Evolutionary conservation across 2,888 invertebrate species (phyloP).

Genomic region (Drosophila anomelani): DNA sequence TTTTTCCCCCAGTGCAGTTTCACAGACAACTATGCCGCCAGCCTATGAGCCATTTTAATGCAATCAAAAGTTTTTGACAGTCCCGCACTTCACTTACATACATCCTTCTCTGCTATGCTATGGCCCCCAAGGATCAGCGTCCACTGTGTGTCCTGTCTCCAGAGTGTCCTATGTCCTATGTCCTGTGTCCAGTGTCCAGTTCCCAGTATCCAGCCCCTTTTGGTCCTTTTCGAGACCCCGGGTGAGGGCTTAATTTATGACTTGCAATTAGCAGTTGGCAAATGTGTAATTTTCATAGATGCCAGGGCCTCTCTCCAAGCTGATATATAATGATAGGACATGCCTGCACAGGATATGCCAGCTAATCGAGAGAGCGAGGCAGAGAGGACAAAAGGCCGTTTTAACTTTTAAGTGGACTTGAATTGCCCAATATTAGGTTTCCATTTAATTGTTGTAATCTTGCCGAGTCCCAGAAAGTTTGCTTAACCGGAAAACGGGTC

Average conservation of each 20-base stretch:
- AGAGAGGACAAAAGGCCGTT: constrained; percentile 9
- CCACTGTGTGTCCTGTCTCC: constrained; percentile 1
- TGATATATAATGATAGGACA: constrained; percentile 45
- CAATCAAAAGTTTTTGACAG: constrained; percentile 73
- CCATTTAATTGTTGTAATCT: constrained; percentile 27
- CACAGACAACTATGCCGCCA: constrained; percentile 27
- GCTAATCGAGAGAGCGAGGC: constrained; percentile 21
- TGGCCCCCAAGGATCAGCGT: constrained; percentile 29
- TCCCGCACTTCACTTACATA: constrained; percentile 39
- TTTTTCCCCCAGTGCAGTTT: constrained; percentile 17
- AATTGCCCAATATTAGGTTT: constrained; percentile 23
- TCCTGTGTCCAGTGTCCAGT: constrained; percentile 2
- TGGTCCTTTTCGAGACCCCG: constrained; percentile 19
- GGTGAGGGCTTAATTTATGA: constrained; percentile 64
- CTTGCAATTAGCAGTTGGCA: constrained; percentile 74
- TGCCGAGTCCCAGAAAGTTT: background rate
- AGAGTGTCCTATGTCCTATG: constrained; percentile 9
- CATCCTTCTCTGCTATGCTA: constrained; percentile 6
- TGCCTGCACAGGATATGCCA: constrained; percentile 23
- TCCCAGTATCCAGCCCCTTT: constrained; percentile 9
- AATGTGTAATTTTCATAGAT: constrained; percentile 68
- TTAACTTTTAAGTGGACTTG: constrained; percentile 33
- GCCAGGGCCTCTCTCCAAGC: constrained; percentile 34
- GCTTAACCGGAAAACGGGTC: constrained; percentile 10
- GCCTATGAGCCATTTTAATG: constrained; percentile 56